phyloP scores from a whole-genome alignment of 2,113 vertebrate species.

The Burhinus bistriatus region DNA sequence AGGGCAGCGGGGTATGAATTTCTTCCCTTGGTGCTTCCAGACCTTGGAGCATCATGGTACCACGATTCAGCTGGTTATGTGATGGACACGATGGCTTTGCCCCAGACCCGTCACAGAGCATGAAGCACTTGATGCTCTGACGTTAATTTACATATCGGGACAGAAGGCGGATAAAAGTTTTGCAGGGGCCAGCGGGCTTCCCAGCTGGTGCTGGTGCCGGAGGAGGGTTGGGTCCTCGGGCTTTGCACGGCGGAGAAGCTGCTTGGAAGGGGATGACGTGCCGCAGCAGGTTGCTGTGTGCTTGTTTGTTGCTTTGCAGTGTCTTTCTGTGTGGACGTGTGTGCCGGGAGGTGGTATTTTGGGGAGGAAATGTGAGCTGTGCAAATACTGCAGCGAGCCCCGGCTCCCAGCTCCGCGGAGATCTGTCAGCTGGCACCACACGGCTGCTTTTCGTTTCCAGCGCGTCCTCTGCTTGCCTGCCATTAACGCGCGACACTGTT shows the following conservation, averaged over 20 bases:
- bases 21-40: neutral
- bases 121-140: neutral
- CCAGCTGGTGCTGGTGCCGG: neutral
- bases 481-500: neutral
- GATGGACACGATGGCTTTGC: neutral
- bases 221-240: neutral
- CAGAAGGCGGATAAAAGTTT: neutral
- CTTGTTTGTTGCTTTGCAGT: neutral
- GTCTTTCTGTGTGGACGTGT: neutral
- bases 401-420: neutral
- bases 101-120: neutral
- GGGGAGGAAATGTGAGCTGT: slow-evolving; percentile 4
- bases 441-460: slow-evolving; percentile 19
- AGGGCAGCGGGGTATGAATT: neutral
- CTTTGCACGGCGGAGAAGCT: neutral
- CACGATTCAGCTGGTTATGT: rapidly evolving
- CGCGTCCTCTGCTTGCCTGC: slow-evolving; percentile 19
- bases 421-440: slow-evolving; percentile 41
- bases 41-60: neutral
- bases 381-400: slow-evolving; percentile 26
- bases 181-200: neutral
- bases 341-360: neutral
- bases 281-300: neutral
- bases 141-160: neutral
- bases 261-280: neutral